phyloP scores from a whole-genome alignment of 2,888 invertebrate species.

The Pyralis farinalis region DNA sequence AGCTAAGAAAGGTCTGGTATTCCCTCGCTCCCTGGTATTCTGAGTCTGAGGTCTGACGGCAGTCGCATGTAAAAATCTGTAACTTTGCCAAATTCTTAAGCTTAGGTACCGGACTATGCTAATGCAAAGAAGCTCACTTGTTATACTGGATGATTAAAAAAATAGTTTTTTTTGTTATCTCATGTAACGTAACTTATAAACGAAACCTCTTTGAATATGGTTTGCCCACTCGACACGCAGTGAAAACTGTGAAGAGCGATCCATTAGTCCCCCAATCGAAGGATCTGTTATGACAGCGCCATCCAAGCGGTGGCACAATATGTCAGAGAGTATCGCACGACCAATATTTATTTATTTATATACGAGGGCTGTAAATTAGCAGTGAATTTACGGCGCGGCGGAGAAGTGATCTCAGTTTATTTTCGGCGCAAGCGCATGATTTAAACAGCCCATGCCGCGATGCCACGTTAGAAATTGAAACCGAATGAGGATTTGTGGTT shows the following conservation, averaged over 20 bases:
- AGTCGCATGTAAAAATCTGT: no score
- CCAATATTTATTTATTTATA: slow-evolving; percentile 78
- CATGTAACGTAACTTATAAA: no score
- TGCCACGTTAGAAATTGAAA: slow-evolving; percentile 48
- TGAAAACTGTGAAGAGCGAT: slow-evolving; percentile 23
- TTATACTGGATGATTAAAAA: no score
- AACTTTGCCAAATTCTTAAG: no score
- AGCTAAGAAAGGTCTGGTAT: no score
- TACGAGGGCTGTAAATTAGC: slow-evolving; percentile 78
- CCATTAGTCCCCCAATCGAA: slow-evolving; percentile 52
- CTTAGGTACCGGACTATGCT: no score
- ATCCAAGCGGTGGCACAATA: slow-evolving; percentile 65
- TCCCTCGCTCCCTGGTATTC: no score
- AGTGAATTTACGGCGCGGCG: slow-evolving; percentile 70
- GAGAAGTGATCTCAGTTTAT: slow-evolving; percentile 71
- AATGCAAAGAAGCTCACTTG: no score
- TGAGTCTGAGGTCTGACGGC: no score
- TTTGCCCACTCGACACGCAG: no score
- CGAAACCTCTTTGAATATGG: no score
- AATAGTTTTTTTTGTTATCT: no score
- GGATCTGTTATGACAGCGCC: slow-evolving; percentile 73
- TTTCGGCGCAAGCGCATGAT: slow-evolving; percentile 69
- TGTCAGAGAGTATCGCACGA: slow-evolving; percentile 64
- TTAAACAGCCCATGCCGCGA: slow-evolving; percentile 60
- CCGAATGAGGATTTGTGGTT: slow-evolving; percentile 43